Evolutionary conservation across 1,140 invertebrate species (phyloP).

Genomic region (Glossosoma conforme): DNA sequence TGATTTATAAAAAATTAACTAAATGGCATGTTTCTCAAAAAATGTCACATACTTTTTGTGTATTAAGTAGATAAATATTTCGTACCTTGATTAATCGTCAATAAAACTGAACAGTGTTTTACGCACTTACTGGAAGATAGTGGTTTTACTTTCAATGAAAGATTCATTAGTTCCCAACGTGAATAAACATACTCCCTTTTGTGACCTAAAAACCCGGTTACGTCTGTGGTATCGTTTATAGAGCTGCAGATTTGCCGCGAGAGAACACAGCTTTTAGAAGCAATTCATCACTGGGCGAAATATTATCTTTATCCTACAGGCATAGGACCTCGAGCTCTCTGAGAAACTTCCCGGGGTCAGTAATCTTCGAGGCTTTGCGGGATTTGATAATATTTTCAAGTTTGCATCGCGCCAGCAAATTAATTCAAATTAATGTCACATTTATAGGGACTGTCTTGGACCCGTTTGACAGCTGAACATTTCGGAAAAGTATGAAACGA

Average conservation of each 20-base stretch:
- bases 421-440: conserved; percentile 30
- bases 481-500: too few relatives aligned
- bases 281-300: conserved; percentile 15
- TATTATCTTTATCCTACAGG: conserved; percentile 19
- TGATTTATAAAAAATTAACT: background rate
- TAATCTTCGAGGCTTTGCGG: conserved; percentile 23
- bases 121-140: background rate
- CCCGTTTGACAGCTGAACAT: conserved; percentile 16
- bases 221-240: background rate
- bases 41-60: too few relatives aligned
- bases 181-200: background rate
- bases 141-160: background rate
- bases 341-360: conserved; percentile 18
- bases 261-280: background rate
- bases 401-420: conserved; percentile 24
- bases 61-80: too few relatives aligned
- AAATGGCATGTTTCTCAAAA: background rate
- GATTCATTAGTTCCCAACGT: background rate
- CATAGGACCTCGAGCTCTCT: conserved; percentile 1
- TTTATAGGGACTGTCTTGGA: conserved; percentile 1
- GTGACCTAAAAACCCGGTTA: background rate
- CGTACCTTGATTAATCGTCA: too few relatives aligned
- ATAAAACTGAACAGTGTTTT: too few relatives aligned
- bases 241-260: background rate
- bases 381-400: conserved; percentile 29